Percentiles rank a stretch among this genome's conserved stretches.
These are phyloP conservation scores for Ursus arctos DNA, from an alignment of 2,113 vertebrate genomes.

Conservation along the genomic window DNA sequence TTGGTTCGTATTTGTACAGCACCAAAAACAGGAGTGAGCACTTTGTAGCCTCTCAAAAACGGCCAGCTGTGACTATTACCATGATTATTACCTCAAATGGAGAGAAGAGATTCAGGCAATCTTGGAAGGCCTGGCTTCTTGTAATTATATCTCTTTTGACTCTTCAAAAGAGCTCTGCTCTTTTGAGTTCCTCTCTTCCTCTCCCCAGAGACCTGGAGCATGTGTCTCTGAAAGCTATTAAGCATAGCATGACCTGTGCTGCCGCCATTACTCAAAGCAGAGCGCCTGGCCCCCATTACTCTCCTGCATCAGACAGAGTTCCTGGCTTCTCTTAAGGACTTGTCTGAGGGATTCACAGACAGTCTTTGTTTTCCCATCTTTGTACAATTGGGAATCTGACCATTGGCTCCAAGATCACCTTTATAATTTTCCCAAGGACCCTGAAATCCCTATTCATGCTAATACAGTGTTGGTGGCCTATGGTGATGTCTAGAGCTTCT, in stretches of 20 bases:
- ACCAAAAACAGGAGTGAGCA: neutral
- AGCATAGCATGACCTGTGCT: neutral
- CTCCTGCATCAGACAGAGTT: neutral
- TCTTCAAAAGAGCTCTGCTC: neutral
- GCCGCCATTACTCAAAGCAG: neutral
- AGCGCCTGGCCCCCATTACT: neutral
- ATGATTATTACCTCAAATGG: neutral
- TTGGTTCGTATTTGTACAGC: neutral
- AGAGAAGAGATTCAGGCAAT: neutral
- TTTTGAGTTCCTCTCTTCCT: neutral
- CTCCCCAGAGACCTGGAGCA: neutral
- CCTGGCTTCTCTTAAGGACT: neutral
- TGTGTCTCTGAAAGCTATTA: neutral
- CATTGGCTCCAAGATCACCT: neutral
- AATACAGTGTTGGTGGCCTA: neutral
- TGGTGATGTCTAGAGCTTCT: neutral
- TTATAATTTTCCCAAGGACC: neutral
- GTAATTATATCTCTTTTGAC: neutral
- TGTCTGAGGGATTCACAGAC: neutral
- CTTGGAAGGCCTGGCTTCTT: neutral
- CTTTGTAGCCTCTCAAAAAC: neutral
- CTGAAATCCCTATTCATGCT: neutral
- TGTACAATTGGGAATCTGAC: neutral
- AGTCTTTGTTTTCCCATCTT: neutral
- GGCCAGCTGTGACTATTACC: neutral